Conservation (phyloP, 2,888 invertebrate species). For the Chironomus riparius region DNA sequence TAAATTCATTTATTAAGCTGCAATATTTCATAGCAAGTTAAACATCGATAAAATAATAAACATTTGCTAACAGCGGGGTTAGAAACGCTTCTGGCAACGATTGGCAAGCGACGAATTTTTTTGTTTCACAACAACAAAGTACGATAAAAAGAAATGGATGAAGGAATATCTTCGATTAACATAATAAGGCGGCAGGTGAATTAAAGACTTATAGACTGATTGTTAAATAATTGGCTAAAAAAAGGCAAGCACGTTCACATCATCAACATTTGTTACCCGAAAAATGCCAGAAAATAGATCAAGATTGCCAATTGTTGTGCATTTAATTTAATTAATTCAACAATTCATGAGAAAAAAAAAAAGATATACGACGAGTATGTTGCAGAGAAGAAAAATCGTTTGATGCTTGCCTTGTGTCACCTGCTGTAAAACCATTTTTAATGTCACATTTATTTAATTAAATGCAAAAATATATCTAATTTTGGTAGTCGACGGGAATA, state of each 20-base stretch:
- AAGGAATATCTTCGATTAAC: neutral
- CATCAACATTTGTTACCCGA: neutral
- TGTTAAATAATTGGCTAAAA: neutral
- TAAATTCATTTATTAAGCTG: neutral
- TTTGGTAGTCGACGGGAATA: neutral
- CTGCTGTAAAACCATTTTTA: neutral
- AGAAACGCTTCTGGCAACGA: neutral
- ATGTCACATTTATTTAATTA: neutral
- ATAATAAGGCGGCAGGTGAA: neutral
- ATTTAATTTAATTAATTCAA: slow-evolving; percentile 6
- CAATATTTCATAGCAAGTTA: neutral
- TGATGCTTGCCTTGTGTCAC: slow-evolving; percentile 1
- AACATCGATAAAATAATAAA: neutral
- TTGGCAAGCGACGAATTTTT: neutral
- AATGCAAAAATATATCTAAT: neutral
- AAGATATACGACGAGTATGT: neutral
- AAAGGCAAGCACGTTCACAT: neutral
- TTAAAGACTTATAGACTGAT: neutral
- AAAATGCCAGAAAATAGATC: neutral
- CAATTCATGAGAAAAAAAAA: neutral
- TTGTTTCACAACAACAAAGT: neutral
- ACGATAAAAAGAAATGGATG: neutral
- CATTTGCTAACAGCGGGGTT: neutral
- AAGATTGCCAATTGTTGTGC: neutral
- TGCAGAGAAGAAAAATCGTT: too few species aligned